Evolutionary conservation across 1,140 invertebrate species (phyloP).

Genomic region (Drosophila quadrilineata): DNA sequence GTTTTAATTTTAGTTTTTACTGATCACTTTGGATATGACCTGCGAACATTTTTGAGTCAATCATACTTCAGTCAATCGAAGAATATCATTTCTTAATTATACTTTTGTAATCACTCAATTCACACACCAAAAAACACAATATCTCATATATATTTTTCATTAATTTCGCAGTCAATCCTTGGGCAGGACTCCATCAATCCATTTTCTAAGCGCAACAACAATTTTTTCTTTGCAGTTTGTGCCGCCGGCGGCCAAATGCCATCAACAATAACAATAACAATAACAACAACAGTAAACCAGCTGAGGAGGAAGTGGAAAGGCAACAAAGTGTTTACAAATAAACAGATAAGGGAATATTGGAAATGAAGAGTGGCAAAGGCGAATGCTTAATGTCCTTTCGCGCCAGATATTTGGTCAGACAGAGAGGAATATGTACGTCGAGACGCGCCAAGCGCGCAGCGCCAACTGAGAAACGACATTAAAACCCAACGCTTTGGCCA

Average conservation of each 20-base stretch:
- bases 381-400: slow-evolving; percentile 17
- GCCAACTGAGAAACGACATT: slow-evolving; percentile 77
- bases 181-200: background rate
- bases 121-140: background rate
- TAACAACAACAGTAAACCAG: slow-evolving; percentile 26
- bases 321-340: slow-evolving; percentile 14
- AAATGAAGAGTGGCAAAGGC: background rate
- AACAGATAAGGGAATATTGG: slow-evolving; percentile 27
- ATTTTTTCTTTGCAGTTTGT: slow-evolving; percentile 18
- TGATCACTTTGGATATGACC: too few relatives aligned
- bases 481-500: slow-evolving; percentile 49
- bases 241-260: slow-evolving; percentile 28
- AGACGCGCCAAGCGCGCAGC: slow-evolving; percentile 80
- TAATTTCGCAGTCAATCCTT: slow-evolving; percentile 14
- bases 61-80: too few relatives aligned
- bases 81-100: background rate
- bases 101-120: background rate
- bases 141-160: slow-evolving; percentile 1
- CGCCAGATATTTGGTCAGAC: slow-evolving; percentile 16
- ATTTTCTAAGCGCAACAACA: slow-evolving; percentile 26
- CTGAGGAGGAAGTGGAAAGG: too few relatives aligned
- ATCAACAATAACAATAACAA: slow-evolving; percentile 20
- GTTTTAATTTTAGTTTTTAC: background rate
- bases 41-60: too few relatives aligned
- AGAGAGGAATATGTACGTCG: slow-evolving; percentile 69